Percentiles rank a stretch among this genome's conserved stretches.
These are phyloP conservation scores for Lysiphlebus fabarum DNA, from an alignment of 1,140 invertebrate species.

Conservation along the genomic window DNA sequence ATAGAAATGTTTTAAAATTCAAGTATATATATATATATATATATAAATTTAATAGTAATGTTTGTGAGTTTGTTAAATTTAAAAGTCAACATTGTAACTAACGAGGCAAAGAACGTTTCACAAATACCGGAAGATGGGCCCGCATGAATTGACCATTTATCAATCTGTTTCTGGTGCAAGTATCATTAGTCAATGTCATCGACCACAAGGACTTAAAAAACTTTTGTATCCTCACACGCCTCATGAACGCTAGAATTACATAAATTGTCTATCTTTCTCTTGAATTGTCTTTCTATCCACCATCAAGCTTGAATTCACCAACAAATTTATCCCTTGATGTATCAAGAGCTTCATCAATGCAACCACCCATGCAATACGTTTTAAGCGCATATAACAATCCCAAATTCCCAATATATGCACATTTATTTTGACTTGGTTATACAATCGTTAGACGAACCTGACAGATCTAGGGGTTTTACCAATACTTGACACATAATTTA, in stretches of 20 bases:
- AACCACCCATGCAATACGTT: not conserved
- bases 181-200: constrained; percentile 39
- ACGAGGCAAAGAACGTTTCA: constrained; percentile 6
- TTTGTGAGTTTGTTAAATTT: not conserved
- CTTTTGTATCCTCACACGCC: constrained; percentile 17
- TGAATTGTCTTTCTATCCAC: too few species aligned
- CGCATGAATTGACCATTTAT: constrained; percentile 34
- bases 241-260: constrained; percentile 1
- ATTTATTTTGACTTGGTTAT: constrained; percentile 2
- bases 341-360: constrained; percentile 1
- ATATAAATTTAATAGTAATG: too few species aligned
- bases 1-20: too few species aligned
- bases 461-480: constrained; percentile 14
- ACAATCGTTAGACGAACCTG: constrained; percentile 21
- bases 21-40: too few species aligned
- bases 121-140: constrained; percentile 9
- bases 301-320: not conserved
- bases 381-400: not conserved
- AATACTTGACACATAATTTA: constrained; percentile 10
- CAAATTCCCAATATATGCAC: not conserved
- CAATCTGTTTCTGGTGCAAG: constrained; percentile 30
- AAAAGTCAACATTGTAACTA: constrained; percentile 3
- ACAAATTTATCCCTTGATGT: not conserved
- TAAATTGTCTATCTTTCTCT: not conserved
- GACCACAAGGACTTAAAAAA: constrained; percentile 25